Evolutionary conservation across 2,797 vertebrate species (phyloP).

Genomic region (Uromys caudimaculatus): DNA sequence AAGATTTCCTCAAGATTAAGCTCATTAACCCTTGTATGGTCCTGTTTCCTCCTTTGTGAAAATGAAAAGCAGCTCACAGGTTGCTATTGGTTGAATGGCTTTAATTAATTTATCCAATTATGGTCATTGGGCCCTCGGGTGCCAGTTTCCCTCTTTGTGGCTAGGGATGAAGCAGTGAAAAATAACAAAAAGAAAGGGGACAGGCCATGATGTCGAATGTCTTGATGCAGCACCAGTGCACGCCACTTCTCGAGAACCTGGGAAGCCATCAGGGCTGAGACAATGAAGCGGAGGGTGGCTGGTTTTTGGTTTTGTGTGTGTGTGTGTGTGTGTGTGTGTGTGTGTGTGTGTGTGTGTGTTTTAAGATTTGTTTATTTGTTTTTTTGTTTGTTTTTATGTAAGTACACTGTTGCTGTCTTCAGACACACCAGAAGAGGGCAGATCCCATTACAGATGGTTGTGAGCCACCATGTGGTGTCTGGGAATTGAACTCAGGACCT

Average conservation of each 20-base stretch:
- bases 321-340: too few relatives aligned
- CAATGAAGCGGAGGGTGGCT: accelerated
- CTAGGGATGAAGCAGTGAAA: not conserved
- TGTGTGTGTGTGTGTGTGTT: too few relatives aligned
- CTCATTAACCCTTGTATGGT: not conserved
- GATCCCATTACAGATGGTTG: not conserved
- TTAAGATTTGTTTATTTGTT: too few relatives aligned
- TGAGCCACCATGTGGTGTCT: not conserved
- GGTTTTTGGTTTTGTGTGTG: too few relatives aligned
- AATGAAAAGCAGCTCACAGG: not conserved
- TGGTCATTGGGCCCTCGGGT: accelerated
- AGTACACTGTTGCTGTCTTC: not conserved
- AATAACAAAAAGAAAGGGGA: not conserved
- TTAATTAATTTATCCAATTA: not conserved
- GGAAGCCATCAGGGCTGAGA: not conserved
- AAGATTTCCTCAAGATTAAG: not conserved
- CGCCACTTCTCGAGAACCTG: accelerated
- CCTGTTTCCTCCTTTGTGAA: not conserved
- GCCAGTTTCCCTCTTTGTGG: not conserved
- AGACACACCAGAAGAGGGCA: not conserved
- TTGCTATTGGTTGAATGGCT: too few relatives aligned
- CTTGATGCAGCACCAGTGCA: not conserved
- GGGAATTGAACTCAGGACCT: not conserved
- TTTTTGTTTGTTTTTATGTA: too few relatives aligned
- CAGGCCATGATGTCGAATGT: not conserved